A percentile compares a stretch with the other conserved stretches of the same genome.
Evolutionary conservation across 1,140 invertebrate species (phyloP).

Genomic region (Neodiprion virginianus): DNA sequence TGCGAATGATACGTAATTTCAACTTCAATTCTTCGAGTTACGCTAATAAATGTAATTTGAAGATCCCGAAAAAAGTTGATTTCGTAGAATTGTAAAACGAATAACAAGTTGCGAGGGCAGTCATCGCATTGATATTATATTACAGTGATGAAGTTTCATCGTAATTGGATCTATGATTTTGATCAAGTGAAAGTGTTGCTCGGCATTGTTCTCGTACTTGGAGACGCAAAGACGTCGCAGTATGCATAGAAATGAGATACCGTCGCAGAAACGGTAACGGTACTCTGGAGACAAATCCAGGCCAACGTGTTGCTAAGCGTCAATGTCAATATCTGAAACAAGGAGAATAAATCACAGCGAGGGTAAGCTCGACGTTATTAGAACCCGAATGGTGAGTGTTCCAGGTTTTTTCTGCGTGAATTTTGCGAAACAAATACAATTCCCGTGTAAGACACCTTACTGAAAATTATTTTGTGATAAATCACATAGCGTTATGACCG

Average conservation of each 20-base stretch:
- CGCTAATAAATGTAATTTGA: no score
- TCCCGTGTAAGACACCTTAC: no score
- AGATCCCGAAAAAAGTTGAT: background rate
- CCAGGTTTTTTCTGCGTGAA: no score
- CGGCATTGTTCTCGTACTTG: background rate
- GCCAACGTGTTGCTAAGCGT: background rate
- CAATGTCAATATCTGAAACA: background rate
- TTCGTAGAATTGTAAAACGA: background rate
- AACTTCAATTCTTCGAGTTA: no score
- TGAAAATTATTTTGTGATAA: no score
- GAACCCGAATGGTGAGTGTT: no score
- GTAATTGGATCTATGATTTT: conserved; percentile 2
- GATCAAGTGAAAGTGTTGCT: background rate
- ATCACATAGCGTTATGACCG: no score
- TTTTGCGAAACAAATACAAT: no score
- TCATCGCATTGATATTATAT: background rate
- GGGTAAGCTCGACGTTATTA: no score
- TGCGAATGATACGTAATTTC: no score
- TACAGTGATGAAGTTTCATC: background rate
- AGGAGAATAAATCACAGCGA: no score
- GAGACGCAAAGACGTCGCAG: background rate
- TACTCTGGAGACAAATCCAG: background rate
- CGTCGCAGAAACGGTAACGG: background rate
- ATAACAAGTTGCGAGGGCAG: background rate
- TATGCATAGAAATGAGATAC: conserved; percentile 2